Evolutionary conservation across 2,888 invertebrate genomes (phyloP), one percentile per base, ranked within the genome.

Genomic region (Margaritifera margaritifera): DNA sequence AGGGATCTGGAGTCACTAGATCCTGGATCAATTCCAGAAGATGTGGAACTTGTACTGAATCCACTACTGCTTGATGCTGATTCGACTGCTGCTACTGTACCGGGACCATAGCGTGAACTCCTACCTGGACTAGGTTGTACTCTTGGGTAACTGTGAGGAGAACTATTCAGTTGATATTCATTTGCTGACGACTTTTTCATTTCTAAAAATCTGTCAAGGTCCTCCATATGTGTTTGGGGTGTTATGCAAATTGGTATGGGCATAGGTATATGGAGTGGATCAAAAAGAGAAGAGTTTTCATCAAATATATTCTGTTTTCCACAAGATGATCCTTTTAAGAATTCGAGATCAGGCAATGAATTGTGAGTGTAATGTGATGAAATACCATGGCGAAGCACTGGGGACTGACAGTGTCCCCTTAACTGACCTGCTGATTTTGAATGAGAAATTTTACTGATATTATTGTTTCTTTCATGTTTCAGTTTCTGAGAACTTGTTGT

Each of bases 291-390:
- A 19, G 65, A 58, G 6, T 64, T 59, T n/a, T 74, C 72, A 54
- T 70, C 64, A 0, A 42, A 42, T 31, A 66, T 64, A 18, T 25
- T 55, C n/a, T 42, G 50, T 20, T 60, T 27, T 50, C 51, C 25
- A 51, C 55, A 64, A 11, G 66, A 31, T 11, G 62, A 54, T n/a
- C 71, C 72, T 2, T 70, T 62, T 50, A 86, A 66, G 69, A 86
- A 86, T 24, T 81, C 80, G 24, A 86, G 74, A 64, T 86, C 86
- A 55, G 86, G 86, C 53, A 86, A 68, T 50, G 86, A 86, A 50
- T 80, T 75, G 53, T 83, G 80, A 2, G 84, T 80, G 66, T 86
- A 85, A 62, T 81, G 80, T 11, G 76, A 72, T 64, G 76, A 80
- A 54, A 74, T 62, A 11, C 80, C 81, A 71, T 80, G 79, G 59